phyloP scores from a whole-genome alignment of 2,113 vertebrate species.

The Montifringilla adamsi region DNA sequence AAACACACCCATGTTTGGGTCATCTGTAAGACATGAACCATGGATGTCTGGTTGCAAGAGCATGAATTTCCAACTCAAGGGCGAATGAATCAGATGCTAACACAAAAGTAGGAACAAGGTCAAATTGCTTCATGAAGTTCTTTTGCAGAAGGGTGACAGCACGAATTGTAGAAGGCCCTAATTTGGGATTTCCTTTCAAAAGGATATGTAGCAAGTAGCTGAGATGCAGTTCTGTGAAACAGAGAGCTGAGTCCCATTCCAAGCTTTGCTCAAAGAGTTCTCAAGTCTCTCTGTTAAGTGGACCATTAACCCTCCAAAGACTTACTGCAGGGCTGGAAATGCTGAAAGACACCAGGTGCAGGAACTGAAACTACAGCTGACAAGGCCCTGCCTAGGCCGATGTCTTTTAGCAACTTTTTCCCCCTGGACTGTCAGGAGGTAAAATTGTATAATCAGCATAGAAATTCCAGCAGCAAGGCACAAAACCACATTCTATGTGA shows the following conservation, averaged over 20 bases:
- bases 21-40: constrained; percentile 48
- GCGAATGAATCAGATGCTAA: constrained; percentile 25
- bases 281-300: neutral
- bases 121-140: neutral
- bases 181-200: constrained; percentile 50
- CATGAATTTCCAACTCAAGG: constrained; percentile 32
- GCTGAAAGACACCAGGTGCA: neutral
- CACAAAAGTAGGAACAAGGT: constrained; percentile 29
- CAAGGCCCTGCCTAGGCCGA: neutral
- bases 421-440: neutral
- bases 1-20: constrained; percentile 65
- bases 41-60: constrained; percentile 43
- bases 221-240: neutral
- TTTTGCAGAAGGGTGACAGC: constrained; percentile 30
- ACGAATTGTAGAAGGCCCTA: neutral
- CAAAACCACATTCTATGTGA: neutral
- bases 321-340: neutral
- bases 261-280: neutral
- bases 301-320: neutral
- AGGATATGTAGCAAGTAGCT: neutral
- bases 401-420: neutral
- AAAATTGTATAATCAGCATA: neutral
- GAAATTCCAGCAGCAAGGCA: neutral
- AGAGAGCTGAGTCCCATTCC: neutral
- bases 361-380: neutral